These are phyloP conservation scores for Drosophila burlai DNA, from an alignment of 1,140 invertebrate genomes.

Conservation along the genomic window DNA sequence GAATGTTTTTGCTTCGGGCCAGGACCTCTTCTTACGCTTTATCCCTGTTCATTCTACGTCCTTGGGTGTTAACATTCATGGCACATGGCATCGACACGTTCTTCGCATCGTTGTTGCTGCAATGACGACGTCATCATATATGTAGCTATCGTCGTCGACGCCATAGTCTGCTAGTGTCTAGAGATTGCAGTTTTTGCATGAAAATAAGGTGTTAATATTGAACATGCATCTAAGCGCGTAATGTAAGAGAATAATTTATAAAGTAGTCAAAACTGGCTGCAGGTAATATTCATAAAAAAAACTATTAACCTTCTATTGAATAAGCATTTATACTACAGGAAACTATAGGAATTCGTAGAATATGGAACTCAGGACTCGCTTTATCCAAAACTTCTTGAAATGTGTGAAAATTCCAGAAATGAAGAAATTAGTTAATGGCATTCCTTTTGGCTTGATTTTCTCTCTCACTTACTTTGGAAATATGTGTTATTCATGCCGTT, in stretches of 20 bases:
- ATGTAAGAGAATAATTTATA: background rate
- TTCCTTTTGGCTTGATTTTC: background rate
- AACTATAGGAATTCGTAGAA: background rate
- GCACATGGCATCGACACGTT: slow-evolving; percentile 58
- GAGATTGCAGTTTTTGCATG: slow-evolving; percentile 46
- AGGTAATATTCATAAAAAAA: background rate
- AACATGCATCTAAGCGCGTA: background rate
- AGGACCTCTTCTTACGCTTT: background rate
- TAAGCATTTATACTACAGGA: background rate
- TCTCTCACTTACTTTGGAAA: background rate
- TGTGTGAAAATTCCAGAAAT: background rate
- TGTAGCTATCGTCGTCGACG: slow-evolving; percentile 12
- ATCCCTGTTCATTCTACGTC: background rate
- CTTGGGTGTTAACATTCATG: slow-evolving; percentile 50
- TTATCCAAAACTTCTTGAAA: background rate
- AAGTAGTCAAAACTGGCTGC: background rate
- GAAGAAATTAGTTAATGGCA: background rate
- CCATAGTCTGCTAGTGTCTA: slow-evolving; percentile 8
- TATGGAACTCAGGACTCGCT: background rate
- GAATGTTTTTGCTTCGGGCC: slow-evolving; percentile 9
- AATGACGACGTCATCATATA: slow-evolving; percentile 16
- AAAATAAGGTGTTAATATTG: slow-evolving; percentile 57
- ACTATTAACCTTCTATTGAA: background rate
- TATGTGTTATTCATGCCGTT: slow-evolving; percentile 18
- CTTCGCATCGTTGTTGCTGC: slow-evolving; percentile 39